Evolutionary conservation across 2,888 invertebrate genomes (phyloP).

Genomic region (Chrysolina oricalcia): DNA sequence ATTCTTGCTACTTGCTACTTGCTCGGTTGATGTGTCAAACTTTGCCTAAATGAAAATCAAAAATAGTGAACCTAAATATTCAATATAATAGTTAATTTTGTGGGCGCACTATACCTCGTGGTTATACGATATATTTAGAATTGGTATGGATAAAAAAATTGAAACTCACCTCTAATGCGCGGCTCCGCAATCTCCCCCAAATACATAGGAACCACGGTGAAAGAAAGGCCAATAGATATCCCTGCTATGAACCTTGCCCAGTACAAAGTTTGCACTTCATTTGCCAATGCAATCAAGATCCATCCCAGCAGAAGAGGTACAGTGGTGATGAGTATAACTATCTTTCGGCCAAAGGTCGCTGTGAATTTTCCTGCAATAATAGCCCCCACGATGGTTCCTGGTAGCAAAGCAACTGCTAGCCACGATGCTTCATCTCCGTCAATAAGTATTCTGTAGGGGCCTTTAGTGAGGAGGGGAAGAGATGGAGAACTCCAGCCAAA

Average conservation of each 20-base stretch:
- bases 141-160: too few species aligned
- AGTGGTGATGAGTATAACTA: constrained; percentile 1
- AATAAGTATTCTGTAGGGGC: background rate
- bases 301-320: constrained; percentile 7
- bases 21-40: too few species aligned
- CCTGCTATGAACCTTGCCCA: constrained; percentile 17
- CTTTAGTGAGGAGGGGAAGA: constrained; percentile 7
- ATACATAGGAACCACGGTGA: constrained; percentile 22
- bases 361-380: constrained; percentile 4
- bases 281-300: constrained; percentile 18
- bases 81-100: too few species aligned
- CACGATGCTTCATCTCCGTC: constrained; percentile 14
- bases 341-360: background rate
- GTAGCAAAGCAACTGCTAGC: background rate
- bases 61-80: too few species aligned
- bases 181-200: constrained; percentile 19
- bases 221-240: background rate
- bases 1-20: too few species aligned
- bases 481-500: constrained; percentile 24
- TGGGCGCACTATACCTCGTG: too few species aligned
- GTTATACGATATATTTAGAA: too few species aligned
- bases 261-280: background rate
- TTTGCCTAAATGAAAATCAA: too few species aligned
- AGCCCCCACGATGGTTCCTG: constrained; percentile 12
- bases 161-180: background rate